These are phyloP conservation scores for Condylostylus longicornis DNA, from an alignment of 1,140 invertebrate species.

Conservation along the genomic window DNA sequence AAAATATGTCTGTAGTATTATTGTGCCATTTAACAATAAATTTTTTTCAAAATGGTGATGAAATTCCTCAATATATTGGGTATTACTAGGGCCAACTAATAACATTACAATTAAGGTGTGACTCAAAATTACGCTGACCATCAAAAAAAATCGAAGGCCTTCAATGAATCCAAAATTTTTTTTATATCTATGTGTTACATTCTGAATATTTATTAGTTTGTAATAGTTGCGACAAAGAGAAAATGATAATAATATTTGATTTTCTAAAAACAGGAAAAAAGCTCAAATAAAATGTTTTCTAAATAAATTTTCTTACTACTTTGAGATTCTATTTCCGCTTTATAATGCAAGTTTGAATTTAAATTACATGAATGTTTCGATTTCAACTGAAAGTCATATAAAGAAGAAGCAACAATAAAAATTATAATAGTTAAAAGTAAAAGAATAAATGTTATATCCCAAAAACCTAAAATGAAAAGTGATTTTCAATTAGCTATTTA, in stretches of 20 bases:
- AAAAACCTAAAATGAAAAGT: too few relatives aligned
- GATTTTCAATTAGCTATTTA: too few relatives aligned
- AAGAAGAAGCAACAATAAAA: too few relatives aligned
- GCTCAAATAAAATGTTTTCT: too few relatives aligned
- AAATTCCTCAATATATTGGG: conserved; percentile 21
- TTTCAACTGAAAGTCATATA: too few relatives aligned
- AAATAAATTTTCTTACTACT: too few relatives aligned
- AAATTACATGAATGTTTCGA: too few relatives aligned
- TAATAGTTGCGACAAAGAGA: conserved; percentile 27
- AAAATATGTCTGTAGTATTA: conserved; percentile 38
- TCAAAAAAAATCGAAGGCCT: conserved; percentile 17
- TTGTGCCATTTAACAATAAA: conserved; percentile 35
- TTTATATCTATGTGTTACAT: conserved; percentile 4
- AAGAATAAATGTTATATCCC: too few relatives aligned
- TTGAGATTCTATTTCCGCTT: too few relatives aligned
- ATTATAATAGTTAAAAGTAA: too few relatives aligned
- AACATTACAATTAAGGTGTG: conserved; percentile 20
- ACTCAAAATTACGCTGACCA: conserved; percentile 18
- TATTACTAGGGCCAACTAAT: conserved; percentile 18
- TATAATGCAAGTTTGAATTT: too few relatives aligned
- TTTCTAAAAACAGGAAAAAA: too few relatives aligned
- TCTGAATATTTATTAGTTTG: conserved; percentile 10
- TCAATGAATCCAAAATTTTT: conserved; percentile 21
- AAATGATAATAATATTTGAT: conserved; percentile 12
- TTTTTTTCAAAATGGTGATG: conserved; percentile 13